Base-by-base conservation (phyloP, 1,140 invertebrate genomes). In the Sitophilus oryzae region DNA sequence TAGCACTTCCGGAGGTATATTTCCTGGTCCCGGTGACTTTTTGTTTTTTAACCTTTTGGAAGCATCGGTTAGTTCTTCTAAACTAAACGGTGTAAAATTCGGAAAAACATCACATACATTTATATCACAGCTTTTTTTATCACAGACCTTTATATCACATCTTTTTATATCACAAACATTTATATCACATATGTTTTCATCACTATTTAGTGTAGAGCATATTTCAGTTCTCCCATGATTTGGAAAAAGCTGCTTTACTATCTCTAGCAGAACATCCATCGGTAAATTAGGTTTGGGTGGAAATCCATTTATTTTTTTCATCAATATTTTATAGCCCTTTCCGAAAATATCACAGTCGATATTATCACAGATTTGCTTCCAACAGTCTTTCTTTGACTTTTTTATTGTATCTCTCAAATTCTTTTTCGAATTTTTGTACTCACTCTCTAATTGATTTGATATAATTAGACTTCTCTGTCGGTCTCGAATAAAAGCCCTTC, bases 341-440 rank as follows among this genome's bases (percentile, higher is more conserved):
- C 66, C 63, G 51, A 53, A 66, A 0, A 60, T 57, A 25, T 67
- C 63, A 0, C 48, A 15, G 18, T 68, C 52, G 0, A 67, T 46
- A 1, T 58, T 56, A 3, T 59, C 8, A 6, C 36, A 37, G 0
- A 67, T 10, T 2, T 44, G 15, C 10, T 44, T 59, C 62, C 58
- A 64, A 10, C 44, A 37, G 23, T 34, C 42, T 8, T 15, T 10
- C 25, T 67, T 61, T 1, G 38, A 41, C 1, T 15, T 19, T 2
- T 45, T 38, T 0, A 68, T 66, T 4, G 53, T 50, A 3, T 19
- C 21, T 35, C 25, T 55, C 16, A 64, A 35, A 37, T 0, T 19
- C 16, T 53, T 57, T 35, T 46, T 57, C 9, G 34, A n/a, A 6
- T 53, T 37, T 37, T 40, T 52, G 15, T 18, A 36, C n/a, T 40